Base-by-base conservation (phyloP, 2,797 vertebrate genomes). In the Megalops cyprinoides region DNA sequence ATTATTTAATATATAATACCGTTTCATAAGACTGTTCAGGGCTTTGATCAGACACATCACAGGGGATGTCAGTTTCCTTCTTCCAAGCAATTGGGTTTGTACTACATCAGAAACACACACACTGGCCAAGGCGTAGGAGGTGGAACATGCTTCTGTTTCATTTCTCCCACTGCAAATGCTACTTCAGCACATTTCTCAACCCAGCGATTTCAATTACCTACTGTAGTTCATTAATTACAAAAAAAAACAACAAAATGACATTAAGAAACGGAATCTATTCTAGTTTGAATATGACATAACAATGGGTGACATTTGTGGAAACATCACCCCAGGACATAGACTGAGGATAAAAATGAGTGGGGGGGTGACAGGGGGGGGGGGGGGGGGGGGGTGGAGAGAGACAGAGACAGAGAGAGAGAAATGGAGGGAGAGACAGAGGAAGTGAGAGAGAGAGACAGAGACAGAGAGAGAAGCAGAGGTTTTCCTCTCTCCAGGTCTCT, bases 401-500 rank as follows among this genome's bases (percentile, higher is more conserved):
- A 37, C n/a, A 44, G 46, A 14, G 37, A 51, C 56, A 23, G 79
- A 20, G 15, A 25, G 20, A 9, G 34, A 34, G 60, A 58, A 39
- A 3, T 4, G 20, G 34, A 56, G 9, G 12, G 31, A 15, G 14
- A 25, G 25, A 31, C 14, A 25, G 7, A n/a, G n/a, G 28, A 76
- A 76, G 42, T n/a, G 37, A 0, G 77, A 62, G 14, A 23, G 31
- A 10, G 34, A 31, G 18, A 79, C 34, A 51, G 42, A 3, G 7
- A 28, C 48, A 58, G n/a, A 31, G 48, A 34, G 28, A 12, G 1
- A 44, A 5, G 74, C 23, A n/a, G 4, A 37, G 46, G 44, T 53
- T 31, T 74, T 9, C 77, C 53, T 81, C 1, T 77, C 31, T 53
- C 18, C 28, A 48, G 8, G 79, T 79, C 62, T 58, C 31, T 81